A percentile compares a stretch with the other conserved stretches of the same genome.
Evolutionary conservation across 2,797 vertebrate species (phyloP).

Genomic region (Gymnodraco acuticeps): DNA sequence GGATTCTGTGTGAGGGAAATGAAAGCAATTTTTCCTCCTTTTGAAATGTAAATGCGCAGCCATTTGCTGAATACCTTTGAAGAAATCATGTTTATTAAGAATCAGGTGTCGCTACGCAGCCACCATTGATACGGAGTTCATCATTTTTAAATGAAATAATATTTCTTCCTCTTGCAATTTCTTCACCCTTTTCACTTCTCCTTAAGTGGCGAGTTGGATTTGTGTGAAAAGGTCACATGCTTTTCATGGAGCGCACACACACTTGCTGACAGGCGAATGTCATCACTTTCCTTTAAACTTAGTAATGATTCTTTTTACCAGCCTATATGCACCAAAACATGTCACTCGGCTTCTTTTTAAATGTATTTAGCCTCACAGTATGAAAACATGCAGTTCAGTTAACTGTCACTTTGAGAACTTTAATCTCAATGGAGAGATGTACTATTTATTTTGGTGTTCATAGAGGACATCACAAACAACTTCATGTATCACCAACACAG

Average conservation of each 20-base stretch:
- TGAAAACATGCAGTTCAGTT: constrained; percentile 4
- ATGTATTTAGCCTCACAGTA: constrained; percentile 28
- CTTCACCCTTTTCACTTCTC: constrained; percentile 67
- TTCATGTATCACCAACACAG: background rate
- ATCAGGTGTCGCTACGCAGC: constrained; percentile 84
- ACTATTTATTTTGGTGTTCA: constrained; percentile 11
- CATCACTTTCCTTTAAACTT: constrained; percentile 70
- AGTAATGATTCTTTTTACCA: constrained; percentile 62
- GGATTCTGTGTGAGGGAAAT: constrained; percentile 82
- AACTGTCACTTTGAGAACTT: background rate
- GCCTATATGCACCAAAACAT: constrained; percentile 34
- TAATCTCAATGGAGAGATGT: background rate
- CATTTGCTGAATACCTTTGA: constrained; percentile 92
- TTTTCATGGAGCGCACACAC: constrained; percentile 64
- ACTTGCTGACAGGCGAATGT: constrained; percentile 74
- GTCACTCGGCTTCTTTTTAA: constrained; percentile 16
- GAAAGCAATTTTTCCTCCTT: constrained; percentile 90
- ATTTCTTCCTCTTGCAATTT: constrained; percentile 75
- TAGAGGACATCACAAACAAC: background rate
- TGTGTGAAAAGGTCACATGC: constrained; percentile 76
- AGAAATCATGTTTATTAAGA: constrained; percentile 92
- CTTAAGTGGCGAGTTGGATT: constrained; percentile 75
- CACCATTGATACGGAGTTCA: constrained; percentile 83
- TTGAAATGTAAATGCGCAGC: constrained; percentile 91
- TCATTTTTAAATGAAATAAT: constrained; percentile 86